A percentile compares a stretch with the other conserved stretches of the same genome.
phyloP scores from a whole-genome alignment of 2,113 vertebrate genomes.

The Oplegnathus fasciatus region DNA sequence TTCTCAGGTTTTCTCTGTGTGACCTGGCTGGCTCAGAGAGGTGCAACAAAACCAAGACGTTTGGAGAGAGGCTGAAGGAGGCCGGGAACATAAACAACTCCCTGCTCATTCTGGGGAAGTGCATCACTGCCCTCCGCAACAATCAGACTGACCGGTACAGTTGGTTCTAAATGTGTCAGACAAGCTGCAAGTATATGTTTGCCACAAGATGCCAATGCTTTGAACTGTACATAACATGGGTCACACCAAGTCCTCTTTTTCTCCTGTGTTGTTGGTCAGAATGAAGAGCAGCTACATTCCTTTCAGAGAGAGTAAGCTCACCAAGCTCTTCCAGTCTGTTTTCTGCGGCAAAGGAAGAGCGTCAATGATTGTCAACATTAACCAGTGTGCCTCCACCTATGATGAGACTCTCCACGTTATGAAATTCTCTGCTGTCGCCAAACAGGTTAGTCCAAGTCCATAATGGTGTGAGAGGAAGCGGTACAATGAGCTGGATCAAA shows the following conservation, averaged over 20 bases:
- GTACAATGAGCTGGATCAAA: neutral
- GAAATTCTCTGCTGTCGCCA: conserved; percentile 93
- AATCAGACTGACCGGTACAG: conserved; percentile 87
- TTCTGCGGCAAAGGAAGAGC: conserved; percentile 91
- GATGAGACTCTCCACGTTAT: conserved; percentile 92
- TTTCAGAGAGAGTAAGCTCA: conserved; percentile 93
- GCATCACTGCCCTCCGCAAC: conserved; percentile 89
- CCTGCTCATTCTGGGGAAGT: conserved; percentile 92
- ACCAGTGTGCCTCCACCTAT: conserved; percentile 90
- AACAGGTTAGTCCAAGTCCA: conserved; percentile 82
- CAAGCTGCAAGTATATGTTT: neutral
- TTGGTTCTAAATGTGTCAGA: neutral
- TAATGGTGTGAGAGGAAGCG: too few relatives aligned
- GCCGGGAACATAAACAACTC: conserved; percentile 94
- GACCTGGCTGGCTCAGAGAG: conserved; percentile 93
- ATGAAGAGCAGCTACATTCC: conserved; percentile 83
- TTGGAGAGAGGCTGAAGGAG: conserved; percentile 92
- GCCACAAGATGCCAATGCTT: neutral
- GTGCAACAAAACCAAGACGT: conserved; percentile 90
- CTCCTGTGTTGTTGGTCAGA: conserved; percentile 45
- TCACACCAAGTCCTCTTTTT: neutral
- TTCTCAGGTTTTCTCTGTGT: conserved; percentile 88
- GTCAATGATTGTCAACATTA: conserved; percentile 93
- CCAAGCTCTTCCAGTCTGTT: conserved; percentile 91
- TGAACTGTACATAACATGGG: neutral